Percentiles rank a stretch among this genome's conserved stretches.
phyloP scores from a whole-genome alignment of 1,140 invertebrate species.

The Hypothenemus hampei region DNA sequence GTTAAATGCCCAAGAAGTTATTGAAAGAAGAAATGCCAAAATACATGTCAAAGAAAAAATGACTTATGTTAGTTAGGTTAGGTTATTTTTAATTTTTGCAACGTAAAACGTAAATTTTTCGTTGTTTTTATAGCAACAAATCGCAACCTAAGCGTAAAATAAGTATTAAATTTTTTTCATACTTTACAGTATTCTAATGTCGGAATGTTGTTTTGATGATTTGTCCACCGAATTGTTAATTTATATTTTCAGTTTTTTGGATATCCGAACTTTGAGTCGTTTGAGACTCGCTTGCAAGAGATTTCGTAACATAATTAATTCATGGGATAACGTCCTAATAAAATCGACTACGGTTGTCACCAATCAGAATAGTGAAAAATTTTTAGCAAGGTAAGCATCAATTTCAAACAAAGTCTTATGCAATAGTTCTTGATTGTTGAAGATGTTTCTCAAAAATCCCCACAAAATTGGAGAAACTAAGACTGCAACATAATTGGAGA shows the following conservation, averaged over 20 bases:
- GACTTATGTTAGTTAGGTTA: no score
- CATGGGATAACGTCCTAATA: conserved; percentile 26
- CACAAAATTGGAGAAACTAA: conserved; percentile 28
- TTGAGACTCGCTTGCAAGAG: conserved; percentile 32
- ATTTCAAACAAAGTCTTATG: background rate
- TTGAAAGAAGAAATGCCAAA: no score
- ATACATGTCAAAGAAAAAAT: no score
- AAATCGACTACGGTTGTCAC: conserved; percentile 29
- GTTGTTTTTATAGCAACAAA: no score
- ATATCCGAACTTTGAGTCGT: conserved; percentile 31
- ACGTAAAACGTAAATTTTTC: no score
- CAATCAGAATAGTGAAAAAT: conserved; percentile 33
- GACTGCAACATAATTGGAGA: conserved; percentile 36
- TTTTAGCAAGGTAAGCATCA: conserved; percentile 28
- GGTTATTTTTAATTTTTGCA: no score
- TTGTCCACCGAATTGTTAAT: conserved; percentile 34
- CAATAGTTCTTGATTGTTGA: conserved; percentile 1
- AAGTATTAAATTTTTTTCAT: no score
- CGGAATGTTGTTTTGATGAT: conserved; percentile 18
- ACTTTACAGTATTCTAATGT: no score
- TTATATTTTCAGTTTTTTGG: conserved; percentile 35
- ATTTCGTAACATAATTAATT: conserved; percentile 33
- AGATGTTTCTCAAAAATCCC: conserved; percentile 31
- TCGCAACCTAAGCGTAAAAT: no score
- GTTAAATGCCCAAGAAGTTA: no score